These are phyloP conservation scores for Bubalus kerabau DNA, from an alignment of 2,113 vertebrate species.

Conservation along the genomic window DNA sequence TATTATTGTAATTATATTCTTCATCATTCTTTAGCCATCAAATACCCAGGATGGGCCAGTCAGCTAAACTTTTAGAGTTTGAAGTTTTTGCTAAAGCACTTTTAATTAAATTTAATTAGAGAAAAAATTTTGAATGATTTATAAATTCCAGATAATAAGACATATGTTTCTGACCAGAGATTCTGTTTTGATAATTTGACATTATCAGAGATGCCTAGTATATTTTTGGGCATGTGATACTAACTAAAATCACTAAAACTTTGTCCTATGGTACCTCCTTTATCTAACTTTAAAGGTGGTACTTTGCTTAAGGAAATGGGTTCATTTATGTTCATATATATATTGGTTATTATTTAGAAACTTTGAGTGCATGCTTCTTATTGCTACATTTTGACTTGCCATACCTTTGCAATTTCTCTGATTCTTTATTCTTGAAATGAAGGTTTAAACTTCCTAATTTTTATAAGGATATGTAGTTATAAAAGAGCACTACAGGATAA, in stretches of 20 bases:
- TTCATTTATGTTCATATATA: not conserved
- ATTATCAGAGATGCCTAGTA: too few species aligned
- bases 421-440: not conserved
- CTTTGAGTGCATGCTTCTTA: not conserved
- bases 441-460: not conserved
- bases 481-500: not conserved
- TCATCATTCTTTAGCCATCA: not conserved
- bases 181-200: not conserved
- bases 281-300: not conserved
- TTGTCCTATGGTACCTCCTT: not conserved
- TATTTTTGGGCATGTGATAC: not conserved
- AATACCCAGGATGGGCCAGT: not conserved
- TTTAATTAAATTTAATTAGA: not conserved
- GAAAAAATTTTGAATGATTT: not conserved
- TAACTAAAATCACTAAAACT: not conserved
- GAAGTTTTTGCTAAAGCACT: not conserved
- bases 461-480: not conserved
- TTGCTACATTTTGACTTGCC: not conserved
- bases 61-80: not conserved
- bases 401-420: not conserved
- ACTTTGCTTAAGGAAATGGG: not conserved
- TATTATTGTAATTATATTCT: not conserved
- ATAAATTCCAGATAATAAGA: not conserved
- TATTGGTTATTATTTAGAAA: not conserved
- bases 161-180: not conserved